phyloP scores from a whole-genome alignment of 2,113 vertebrate species.

The Peromyscus californicus region DNA sequence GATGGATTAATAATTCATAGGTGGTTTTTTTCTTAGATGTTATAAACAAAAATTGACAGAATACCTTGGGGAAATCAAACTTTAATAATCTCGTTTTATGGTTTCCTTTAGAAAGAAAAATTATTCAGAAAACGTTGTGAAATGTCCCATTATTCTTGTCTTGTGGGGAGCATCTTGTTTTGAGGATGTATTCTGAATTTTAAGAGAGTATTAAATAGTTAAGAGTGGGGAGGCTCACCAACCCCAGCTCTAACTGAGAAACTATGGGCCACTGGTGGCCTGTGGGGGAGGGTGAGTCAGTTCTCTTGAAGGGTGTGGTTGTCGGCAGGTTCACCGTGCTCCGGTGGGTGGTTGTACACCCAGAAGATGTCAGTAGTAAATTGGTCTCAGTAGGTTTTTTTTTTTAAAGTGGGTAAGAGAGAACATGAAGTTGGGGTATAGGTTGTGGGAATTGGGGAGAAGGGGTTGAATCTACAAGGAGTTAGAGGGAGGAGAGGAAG shows the following conservation, averaged over 20 bases:
- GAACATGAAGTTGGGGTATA: not conserved
- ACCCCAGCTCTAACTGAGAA: not conserved
- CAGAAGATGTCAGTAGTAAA: not conserved
- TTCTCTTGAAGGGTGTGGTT: not conserved
- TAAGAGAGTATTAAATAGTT: not conserved
- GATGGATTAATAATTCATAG: not conserved
- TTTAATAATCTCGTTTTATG: not conserved
- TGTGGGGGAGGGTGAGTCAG: not conserved
- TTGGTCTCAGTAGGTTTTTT: not conserved
- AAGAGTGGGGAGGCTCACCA: not conserved
- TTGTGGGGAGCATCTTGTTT: not conserved
- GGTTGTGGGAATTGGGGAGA: not conserved
- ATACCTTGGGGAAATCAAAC: conserved; percentile 6
- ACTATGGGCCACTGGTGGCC: not conserved
- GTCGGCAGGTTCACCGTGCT: not conserved
- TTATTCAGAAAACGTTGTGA: conserved; percentile 46
- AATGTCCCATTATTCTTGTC: not conserved
- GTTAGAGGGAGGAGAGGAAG: not conserved
- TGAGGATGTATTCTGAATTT: not conserved
- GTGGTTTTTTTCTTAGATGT: not conserved
- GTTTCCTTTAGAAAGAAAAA: conserved; percentile 40
- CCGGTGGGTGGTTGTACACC: too few relatives aligned
- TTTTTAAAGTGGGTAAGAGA: not conserved
- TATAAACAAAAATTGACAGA: not conserved
- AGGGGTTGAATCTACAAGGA: not conserved